Percentiles rank a stretch among this genome's conserved stretches.
Evolutionary conservation across 2,797 vertebrate genomes (phyloP).

Genomic region (Corythornis leucogaster): DNA sequence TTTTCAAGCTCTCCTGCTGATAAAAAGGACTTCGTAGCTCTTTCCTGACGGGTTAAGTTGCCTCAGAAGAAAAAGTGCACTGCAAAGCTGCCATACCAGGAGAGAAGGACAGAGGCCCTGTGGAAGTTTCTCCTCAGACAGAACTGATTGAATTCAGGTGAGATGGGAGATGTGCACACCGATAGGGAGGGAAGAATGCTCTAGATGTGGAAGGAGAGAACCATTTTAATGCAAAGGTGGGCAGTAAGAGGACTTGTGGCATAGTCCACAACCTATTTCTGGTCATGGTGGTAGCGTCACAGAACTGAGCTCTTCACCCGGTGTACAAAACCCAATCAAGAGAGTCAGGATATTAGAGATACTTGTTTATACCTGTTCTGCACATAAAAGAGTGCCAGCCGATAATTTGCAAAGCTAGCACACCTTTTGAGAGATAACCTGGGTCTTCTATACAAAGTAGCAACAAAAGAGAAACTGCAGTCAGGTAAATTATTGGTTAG

Average conservation of each 20-base stretch:
- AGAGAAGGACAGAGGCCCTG: neutral
- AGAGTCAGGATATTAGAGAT: neutral
- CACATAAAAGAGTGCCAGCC: too few species aligned
- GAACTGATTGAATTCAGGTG: neutral
- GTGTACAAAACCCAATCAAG: neutral
- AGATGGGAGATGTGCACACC: neutral
- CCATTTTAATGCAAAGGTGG: too few species aligned
- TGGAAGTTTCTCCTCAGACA: neutral
- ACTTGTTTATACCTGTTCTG: neutral
- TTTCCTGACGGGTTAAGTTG: neutral
- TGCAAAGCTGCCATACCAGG: neutral
- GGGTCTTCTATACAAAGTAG: neutral
- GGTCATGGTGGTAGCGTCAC: rapidly evolving
- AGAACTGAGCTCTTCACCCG: neutral
- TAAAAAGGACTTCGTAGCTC: neutral
- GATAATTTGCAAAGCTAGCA: neutral
- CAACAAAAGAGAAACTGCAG: neutral
- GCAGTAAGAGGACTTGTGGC: neutral
- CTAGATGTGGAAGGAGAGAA: neutral
- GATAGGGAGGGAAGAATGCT: neutral
- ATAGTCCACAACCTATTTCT: neutral
- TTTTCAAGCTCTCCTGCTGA: neutral
- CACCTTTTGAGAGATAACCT: neutral
- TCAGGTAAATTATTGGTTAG: neutral
- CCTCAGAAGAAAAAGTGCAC: neutral